Conservation (phyloP, 2,888 invertebrate species). For the Odontocerum albicorne region DNA sequence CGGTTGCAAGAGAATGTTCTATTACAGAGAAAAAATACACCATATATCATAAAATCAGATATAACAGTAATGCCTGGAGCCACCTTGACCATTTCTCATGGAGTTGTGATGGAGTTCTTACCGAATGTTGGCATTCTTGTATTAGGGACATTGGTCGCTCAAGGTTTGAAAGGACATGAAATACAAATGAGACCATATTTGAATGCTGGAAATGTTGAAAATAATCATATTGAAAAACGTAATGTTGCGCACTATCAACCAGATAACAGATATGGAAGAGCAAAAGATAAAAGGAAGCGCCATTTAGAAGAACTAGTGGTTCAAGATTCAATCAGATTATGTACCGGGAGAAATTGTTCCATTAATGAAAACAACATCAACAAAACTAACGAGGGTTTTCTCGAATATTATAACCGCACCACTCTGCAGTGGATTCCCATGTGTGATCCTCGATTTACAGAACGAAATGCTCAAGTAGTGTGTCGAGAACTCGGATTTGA, state of each 20-base stretch:
- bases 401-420: conserved; percentile 94
- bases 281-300: conserved; percentile 50
- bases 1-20: conserved; percentile 68
- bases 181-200: conserved; percentile 75
- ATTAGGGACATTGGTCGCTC: conserved; percentile 84
- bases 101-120: conserved; percentile 89
- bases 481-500: conserved; percentile 92
- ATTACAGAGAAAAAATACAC: conserved; percentile 63
- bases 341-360: conserved; percentile 73
- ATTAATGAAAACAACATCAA: conserved; percentile 56
- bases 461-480: conserved; percentile 95
- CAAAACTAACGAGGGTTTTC: conserved; percentile 75
- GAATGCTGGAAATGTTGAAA: conserved; percentile 45
- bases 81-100: conserved; percentile 82
- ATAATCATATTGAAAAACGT: conserved; percentile 46
- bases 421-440: conserved; percentile 96
- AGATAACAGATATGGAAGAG: conserved; percentile 44
- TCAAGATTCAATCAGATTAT: conserved; percentile 72
- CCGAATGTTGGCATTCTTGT: conserved; percentile 96
- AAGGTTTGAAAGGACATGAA: conserved; percentile 74
- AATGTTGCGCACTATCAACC: conserved; percentile 37
- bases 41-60: conserved; percentile 84
- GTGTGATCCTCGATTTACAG: conserved; percentile 94
- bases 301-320: conserved; percentile 59
- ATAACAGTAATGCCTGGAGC: conserved; percentile 96